Percentiles rank a stretch among this genome's conserved stretches.
phyloP scores from a whole-genome alignment of 2,113 vertebrate genomes.

The Aspidoscelis tigris region DNA sequence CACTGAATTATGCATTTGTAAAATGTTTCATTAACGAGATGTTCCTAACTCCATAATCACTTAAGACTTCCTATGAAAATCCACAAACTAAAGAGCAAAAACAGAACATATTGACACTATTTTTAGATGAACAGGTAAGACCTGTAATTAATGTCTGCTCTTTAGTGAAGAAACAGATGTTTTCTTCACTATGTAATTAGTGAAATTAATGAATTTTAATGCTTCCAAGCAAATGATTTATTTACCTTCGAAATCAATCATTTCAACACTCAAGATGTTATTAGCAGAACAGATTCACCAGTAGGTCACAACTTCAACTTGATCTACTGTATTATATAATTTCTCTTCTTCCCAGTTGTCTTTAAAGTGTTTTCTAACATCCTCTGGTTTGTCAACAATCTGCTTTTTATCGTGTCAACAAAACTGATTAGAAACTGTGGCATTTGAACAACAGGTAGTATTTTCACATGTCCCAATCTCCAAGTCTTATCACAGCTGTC shows the following conservation, averaged over 20 bases:
- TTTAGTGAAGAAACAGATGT: constrained; percentile 84
- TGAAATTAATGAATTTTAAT: constrained; percentile 88
- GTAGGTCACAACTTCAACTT: constrained; percentile 61
- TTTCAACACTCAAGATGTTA: constrained; percentile 64
- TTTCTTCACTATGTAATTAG: constrained; percentile 84
- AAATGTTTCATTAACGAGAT: constrained; percentile 23
- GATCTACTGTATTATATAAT: constrained; percentile 16
- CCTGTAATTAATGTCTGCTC: constrained; percentile 81
- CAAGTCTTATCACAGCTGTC: constrained; percentile 40
- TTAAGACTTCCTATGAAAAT: constrained; percentile 43
- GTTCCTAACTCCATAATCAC: constrained; percentile 40
- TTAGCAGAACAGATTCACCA: constrained; percentile 61
- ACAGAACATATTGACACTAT: constrained; percentile 70
- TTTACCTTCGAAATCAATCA: constrained; percentile 85
- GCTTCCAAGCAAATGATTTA: constrained; percentile 81
- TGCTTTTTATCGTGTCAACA: constrained; percentile 40
- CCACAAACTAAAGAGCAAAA: constrained; percentile 46
- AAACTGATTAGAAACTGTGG: constrained; percentile 3
- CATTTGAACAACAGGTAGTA: not conserved
- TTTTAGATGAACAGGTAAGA: constrained; percentile 81
- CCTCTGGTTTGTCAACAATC: constrained; percentile 8
- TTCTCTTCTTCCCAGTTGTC: constrained; percentile 5
- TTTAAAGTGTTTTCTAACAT: constrained; percentile 42
- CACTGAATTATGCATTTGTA: constrained; percentile 1
- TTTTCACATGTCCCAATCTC: not conserved